Evolutionary conservation across 2,888 invertebrate genomes (phyloP).

Genomic region (Amiota minor): DNA sequence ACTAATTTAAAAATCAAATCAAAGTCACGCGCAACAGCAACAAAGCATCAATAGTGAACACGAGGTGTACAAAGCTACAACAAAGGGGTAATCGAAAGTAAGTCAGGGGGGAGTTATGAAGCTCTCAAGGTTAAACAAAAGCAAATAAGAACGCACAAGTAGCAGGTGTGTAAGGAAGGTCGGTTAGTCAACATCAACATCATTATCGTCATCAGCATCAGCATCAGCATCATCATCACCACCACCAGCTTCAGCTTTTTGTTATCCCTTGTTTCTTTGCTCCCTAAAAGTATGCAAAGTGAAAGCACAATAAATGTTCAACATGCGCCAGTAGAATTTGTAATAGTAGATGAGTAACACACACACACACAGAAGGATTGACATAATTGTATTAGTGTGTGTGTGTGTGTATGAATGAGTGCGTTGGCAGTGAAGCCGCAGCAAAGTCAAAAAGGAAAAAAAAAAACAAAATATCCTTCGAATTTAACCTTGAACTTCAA

Average conservation of each 20-base stretch:
- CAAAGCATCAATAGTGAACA: constrained; percentile 45
- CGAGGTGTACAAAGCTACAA: not conserved
- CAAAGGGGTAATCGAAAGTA: constrained; percentile 4
- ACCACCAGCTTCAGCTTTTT: not conserved
- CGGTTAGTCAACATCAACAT: constrained; percentile 46
- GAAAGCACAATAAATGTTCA: constrained; percentile 32
- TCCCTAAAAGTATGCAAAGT: constrained; percentile 54
- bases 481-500: constrained; percentile 70
- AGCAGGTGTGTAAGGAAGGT: constrained; percentile 49
- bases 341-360: constrained; percentile 6
- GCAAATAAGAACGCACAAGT: constrained; percentile 41
- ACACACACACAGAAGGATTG: too few relatives aligned
- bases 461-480: constrained; percentile 45
- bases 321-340: constrained; percentile 33
- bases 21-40: constrained; percentile 67
- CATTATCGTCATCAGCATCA: constrained; percentile 42
- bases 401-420: constrained; percentile 25
- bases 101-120: not conserved
- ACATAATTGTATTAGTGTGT: constrained; percentile 13
- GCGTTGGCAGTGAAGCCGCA: constrained; percentile 42
- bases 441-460: constrained; percentile 49
- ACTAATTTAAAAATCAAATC: constrained; percentile 69
- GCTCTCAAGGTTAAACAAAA: constrained; percentile 44
- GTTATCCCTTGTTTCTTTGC: not conserved
- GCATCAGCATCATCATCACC: not conserved